These are phyloP conservation scores for Lasaia peninsularis DNA, from an alignment of 1,140 invertebrate species.

Conservation along the genomic window DNA sequence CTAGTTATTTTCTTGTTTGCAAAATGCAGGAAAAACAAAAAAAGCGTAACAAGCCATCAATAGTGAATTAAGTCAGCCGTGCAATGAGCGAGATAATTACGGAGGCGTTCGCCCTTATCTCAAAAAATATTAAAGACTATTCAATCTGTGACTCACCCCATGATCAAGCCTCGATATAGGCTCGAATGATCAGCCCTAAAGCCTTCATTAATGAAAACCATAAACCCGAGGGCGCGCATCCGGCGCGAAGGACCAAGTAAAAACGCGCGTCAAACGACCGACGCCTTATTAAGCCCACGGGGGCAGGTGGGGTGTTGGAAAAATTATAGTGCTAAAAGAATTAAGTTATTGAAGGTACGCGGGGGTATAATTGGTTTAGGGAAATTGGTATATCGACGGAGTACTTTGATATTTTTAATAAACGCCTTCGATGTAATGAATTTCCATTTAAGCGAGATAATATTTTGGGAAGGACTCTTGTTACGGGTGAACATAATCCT, in stretches of 20 bases:
- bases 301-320: slow-evolving; percentile 53
- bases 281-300: slow-evolving; percentile 64
- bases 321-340: slow-evolving; percentile 63
- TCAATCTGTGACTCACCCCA: slow-evolving; percentile 46
- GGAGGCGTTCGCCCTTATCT: slow-evolving; percentile 38
- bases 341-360: slow-evolving; percentile 54
- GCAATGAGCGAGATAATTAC: slow-evolving; percentile 35
- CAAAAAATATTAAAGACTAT: slow-evolving; percentile 40
- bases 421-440: background rate
- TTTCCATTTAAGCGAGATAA: background rate
- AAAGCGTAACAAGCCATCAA: slow-evolving; percentile 21
- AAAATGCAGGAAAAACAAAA: background rate
- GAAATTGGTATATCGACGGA: slow-evolving; percentile 37
- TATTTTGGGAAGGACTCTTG: too few relatives aligned
- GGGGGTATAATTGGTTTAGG: slow-evolving; percentile 44
- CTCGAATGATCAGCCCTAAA: slow-evolving; percentile 64
- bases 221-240: slow-evolving; percentile 55
- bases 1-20: background rate
- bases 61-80: slow-evolving; percentile 23
- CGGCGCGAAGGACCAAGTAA: slow-evolving; percentile 53
- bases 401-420: slow-evolving; percentile 14
- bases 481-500: too few relatives aligned
- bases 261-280: slow-evolving; percentile 57
- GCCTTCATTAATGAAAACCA: slow-evolving; percentile 71
- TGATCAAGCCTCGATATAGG: slow-evolving; percentile 55